These are phyloP conservation scores for Mus minutoides DNA, from an alignment of 2,797 vertebrate genomes.

Conservation along the genomic window DNA sequence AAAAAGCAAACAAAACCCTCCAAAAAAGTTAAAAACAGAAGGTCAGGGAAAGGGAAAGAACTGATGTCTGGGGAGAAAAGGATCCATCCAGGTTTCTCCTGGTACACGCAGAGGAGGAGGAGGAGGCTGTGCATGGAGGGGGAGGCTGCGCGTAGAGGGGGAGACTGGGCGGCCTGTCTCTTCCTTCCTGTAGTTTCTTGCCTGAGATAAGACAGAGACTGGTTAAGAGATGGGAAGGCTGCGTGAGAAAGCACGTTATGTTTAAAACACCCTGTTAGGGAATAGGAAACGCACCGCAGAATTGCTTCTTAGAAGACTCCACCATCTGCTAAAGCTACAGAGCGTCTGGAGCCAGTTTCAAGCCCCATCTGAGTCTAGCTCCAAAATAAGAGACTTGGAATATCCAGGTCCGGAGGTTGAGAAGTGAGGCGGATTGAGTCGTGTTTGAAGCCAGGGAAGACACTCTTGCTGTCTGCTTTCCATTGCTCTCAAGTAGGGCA, in stretches of 20 bases:
- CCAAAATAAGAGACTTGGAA: conserved; percentile 73
- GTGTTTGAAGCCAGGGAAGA: background rate
- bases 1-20: background rate
- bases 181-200: background rate
- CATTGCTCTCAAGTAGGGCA: background rate
- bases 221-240: conserved; percentile 10
- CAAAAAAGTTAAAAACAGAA: background rate
- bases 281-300: conserved; percentile 60
- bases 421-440: background rate
- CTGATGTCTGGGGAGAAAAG: background rate
- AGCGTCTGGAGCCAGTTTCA: conserved; percentile 71
- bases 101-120: background rate
- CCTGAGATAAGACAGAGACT: background rate
- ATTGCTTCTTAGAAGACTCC: conserved; percentile 67
- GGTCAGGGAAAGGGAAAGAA: background rate
- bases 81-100: conserved; percentile 1
- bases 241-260: conserved; percentile 43
- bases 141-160: background rate
- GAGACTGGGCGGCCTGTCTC: background rate
- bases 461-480: background rate
- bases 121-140: background rate
- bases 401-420: conserved; percentile 43
- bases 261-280: conserved; percentile 62
- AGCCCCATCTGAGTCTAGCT: conserved; percentile 71
- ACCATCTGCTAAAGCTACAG: conserved; percentile 71